Percentiles rank a stretch among this genome's conserved stretches.
Conservation (phyloP, 2,888 invertebrate genomes). For the Phymatocera aterrima region DNA sequence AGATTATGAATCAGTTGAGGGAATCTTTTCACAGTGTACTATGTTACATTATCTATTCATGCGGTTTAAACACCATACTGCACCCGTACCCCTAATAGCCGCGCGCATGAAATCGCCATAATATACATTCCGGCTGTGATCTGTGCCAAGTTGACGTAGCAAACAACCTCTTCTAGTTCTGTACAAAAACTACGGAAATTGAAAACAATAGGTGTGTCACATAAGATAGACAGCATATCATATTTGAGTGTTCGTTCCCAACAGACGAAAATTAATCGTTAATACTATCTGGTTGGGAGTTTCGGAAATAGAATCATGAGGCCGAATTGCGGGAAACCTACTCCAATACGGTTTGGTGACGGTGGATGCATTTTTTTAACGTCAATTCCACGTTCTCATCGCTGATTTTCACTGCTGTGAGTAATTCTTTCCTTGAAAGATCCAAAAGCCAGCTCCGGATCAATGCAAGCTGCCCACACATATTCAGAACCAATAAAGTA, state of each 20-base stretch:
- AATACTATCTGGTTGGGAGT: not conserved
- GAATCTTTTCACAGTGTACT: not conserved
- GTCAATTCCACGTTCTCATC: not conserved
- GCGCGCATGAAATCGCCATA: slow-evolving; percentile 3
- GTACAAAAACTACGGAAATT: not conserved
- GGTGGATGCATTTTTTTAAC: not conserved
- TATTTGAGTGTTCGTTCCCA: not conserved
- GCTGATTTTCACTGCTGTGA: not conserved
- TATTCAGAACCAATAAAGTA: slow-evolving; percentile 14
- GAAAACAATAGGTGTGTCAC: not conserved
- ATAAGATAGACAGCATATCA: not conserved
- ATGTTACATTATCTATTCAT: not conserved
- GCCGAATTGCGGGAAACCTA: slow-evolving; percentile 2
- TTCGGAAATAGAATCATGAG: not conserved
- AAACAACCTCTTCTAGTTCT: not conserved
- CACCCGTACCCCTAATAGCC: not conserved
- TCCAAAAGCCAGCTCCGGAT: slow-evolving; percentile 12
- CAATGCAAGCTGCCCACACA: slow-evolving; percentile 27
- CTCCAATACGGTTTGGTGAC: slow-evolving; percentile 23
- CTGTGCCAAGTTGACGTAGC: not conserved
- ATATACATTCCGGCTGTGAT: not conserved
- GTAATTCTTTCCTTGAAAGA: not conserved
- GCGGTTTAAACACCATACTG: not conserved
- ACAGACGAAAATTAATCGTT: not conserved
- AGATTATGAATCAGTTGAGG: not conserved